Percentiles rank a stretch among this genome's conserved stretches.
phyloP scores from a whole-genome alignment of 2,888 invertebrate species.

The Ectemnius lituratus region DNA sequence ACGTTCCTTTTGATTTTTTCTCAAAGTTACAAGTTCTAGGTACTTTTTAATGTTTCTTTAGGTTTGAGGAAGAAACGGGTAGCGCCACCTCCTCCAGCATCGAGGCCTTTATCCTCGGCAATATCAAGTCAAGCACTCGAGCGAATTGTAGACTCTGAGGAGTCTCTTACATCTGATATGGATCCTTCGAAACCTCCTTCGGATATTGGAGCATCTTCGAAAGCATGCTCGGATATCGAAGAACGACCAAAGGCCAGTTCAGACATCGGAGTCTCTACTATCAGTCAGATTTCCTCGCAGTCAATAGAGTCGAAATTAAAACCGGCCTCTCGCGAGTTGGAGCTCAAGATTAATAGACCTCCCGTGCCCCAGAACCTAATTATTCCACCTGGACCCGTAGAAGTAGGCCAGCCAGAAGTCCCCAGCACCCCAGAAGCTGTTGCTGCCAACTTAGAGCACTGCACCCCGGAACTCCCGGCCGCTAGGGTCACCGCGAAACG shows the following conservation, averaged over 20 bases:
- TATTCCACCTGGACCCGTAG: slow-evolving; percentile 22
- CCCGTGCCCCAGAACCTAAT: slow-evolving; percentile 2
- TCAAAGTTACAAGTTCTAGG: no score
- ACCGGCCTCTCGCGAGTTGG: slow-evolving; percentile 19
- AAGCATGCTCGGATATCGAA: slow-evolving; percentile 67
- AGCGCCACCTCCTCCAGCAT: slow-evolving; percentile 78
- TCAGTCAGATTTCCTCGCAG: slow-evolving; percentile 39
- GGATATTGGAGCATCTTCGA: slow-evolving; percentile 68
- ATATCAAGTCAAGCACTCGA: slow-evolving; percentile 72
- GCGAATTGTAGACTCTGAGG: slow-evolving; percentile 75
- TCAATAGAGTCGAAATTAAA: slow-evolving; percentile 15
- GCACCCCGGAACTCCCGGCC: neutral
- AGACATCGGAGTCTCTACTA: slow-evolving; percentile 61
- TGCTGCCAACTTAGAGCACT: slow-evolving; percentile 37
- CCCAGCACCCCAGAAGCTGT: slow-evolving; percentile 29
- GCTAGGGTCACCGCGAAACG: slow-evolving; percentile 68
- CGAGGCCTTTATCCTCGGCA: slow-evolving; percentile 69
- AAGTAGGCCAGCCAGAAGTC: slow-evolving; percentile 19
- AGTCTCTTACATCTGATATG: slow-evolving; percentile 74
- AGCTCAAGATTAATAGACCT: slow-evolving; percentile 13
- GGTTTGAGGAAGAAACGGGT: slow-evolving; percentile 81
- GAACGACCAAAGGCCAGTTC: slow-evolving; percentile 67
- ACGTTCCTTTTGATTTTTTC: no score
- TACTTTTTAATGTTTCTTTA: slow-evolving; percentile 49
- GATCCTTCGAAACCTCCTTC: slow-evolving; percentile 73